These are phyloP conservation scores for Nezara viridula DNA, from an alignment of 2,888 invertebrate genomes.

Conservation along the genomic window DNA sequence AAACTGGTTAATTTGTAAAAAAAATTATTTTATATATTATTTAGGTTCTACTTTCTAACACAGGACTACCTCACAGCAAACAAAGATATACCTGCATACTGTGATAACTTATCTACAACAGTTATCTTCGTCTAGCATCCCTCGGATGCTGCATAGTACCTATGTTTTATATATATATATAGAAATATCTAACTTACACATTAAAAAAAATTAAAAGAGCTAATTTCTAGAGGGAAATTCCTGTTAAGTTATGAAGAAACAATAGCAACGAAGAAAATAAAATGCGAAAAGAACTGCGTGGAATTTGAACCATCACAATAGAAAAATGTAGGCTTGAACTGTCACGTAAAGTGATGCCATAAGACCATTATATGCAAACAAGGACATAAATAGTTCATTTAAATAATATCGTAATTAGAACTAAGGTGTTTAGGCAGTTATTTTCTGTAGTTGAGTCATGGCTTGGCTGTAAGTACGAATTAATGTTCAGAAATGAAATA, in stretches of 20 bases:
- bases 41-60: neutral
- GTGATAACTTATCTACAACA: neutral
- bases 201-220: no score
- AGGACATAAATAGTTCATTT: slow-evolving; percentile 22
- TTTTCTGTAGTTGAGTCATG: neutral
- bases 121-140: neutral
- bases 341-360: neutral
- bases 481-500: neutral
- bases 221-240: no score
- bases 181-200: no score
- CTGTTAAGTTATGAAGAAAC: neutral
- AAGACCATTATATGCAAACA: neutral
- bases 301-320: neutral
- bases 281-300: neutral
- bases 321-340: neutral
- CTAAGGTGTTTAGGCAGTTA: neutral
- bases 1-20: no score
- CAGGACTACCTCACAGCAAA: slow-evolving; percentile 6
- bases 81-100: neutral
- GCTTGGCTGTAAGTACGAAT: neutral
- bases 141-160: neutral
- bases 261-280: neutral
- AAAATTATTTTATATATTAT: no score
- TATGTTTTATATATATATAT: no score
- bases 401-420: slow-evolving; percentile 34